A percentile compares a stretch with the other conserved stretches of the same genome.
These are phyloP conservation scores for Apamea anceps DNA, from an alignment of 2,888 invertebrate genomes.

Conservation along the genomic window DNA sequence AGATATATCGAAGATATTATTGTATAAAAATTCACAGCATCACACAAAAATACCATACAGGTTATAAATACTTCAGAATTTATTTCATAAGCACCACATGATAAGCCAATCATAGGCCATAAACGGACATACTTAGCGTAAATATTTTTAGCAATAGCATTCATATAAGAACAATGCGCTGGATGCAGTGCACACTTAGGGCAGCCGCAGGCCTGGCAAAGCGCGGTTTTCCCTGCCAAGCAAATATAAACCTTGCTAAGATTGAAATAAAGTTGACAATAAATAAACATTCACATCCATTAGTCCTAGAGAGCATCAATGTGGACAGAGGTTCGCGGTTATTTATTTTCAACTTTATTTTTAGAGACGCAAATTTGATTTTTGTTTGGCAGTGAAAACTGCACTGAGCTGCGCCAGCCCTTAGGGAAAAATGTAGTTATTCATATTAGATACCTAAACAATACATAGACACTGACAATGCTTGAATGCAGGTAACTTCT, in stretches of 20 bases:
- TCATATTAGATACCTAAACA: conserved; percentile 46
- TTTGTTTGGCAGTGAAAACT: background rate
- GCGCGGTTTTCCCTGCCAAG: background rate
- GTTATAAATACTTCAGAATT: conserved; percentile 28
- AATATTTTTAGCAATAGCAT: conserved; percentile 46
- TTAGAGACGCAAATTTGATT: background rate
- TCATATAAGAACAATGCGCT: conserved; percentile 39
- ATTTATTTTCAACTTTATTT: conserved; percentile 13
- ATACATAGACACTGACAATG: conserved; percentile 64
- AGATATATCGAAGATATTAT: background rate
- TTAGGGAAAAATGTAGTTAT: conserved; percentile 28
- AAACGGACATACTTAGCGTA: conserved; percentile 35
- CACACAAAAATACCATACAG: conserved; percentile 36
- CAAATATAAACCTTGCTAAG: background rate
- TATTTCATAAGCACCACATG: conserved; percentile 48
- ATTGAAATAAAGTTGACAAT: conserved; percentile 1
- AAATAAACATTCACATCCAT: background rate
- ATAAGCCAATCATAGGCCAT: conserved; percentile 49
- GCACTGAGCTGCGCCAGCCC: too few relatives aligned
- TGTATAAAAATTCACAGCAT: conserved; percentile 31
- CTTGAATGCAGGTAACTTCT: conserved; percentile 52
- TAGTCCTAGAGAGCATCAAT: background rate
- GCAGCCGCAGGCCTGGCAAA: background rate
- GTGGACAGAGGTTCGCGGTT: background rate
- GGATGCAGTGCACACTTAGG: conserved; percentile 53